Conservation (phyloP, 2,888 invertebrate species). For the Laspeyria flexula region DNA sequence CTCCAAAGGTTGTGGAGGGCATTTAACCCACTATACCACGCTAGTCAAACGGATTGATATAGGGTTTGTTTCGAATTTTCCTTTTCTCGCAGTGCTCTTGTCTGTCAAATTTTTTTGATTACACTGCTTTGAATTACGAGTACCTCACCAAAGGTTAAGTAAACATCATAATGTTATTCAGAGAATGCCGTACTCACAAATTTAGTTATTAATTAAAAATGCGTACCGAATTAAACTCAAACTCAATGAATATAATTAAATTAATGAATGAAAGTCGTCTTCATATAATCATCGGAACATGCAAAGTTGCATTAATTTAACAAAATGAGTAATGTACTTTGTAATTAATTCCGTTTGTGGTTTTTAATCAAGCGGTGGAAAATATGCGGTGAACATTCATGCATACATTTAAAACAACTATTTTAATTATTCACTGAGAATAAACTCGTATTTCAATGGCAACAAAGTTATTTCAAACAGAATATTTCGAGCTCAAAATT, state of each 20-base stretch:
- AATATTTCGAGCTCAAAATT: constrained; percentile 28
- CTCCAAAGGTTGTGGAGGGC: too few relatives aligned
- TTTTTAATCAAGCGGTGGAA: constrained; percentile 67
- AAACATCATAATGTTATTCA: too few relatives aligned
- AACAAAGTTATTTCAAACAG: constrained; percentile 51
- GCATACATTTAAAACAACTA: constrained; percentile 64
- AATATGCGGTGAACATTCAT: constrained; percentile 66
- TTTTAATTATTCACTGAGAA: constrained; percentile 70
- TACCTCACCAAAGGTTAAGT: too few relatives aligned
- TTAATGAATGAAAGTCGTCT: constrained; percentile 18
- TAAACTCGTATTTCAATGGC: constrained; percentile 47
- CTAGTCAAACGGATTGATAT: too few relatives aligned
- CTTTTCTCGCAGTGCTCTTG: too few relatives aligned
- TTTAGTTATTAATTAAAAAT: too few relatives aligned
- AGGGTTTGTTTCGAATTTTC: too few relatives aligned
- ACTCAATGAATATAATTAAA: neutral
- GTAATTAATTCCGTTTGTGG: constrained; percentile 56
- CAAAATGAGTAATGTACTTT: constrained; percentile 37
- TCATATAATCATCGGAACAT: constrained; percentile 25
- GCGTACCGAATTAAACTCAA: too few relatives aligned
- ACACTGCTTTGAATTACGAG: too few relatives aligned
- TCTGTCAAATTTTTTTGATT: too few relatives aligned
- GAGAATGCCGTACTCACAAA: too few relatives aligned
- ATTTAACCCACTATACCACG: too few relatives aligned
- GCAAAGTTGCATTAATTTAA: constrained; percentile 25